Evolutionary conservation across 2,797 vertebrate species (phyloP).

Genomic region (Crocodylus rhombifer): DNA sequence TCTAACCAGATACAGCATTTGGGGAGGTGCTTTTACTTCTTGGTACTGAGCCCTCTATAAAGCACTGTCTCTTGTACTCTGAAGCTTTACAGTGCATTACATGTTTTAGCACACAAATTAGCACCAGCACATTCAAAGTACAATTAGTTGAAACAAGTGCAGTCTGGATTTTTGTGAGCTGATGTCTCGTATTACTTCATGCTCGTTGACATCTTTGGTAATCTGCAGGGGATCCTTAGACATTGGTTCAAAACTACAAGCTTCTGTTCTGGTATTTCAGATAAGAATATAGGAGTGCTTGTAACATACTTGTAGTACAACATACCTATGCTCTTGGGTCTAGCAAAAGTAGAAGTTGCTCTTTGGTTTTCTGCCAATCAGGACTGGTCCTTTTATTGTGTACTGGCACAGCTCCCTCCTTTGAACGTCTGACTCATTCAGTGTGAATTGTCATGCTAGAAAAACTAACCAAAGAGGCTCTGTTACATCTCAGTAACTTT

Average conservation of each 20-base stretch:
- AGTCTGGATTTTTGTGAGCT: neutral
- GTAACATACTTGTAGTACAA: neutral
- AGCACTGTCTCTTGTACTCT: rapidly evolving
- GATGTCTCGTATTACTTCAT: neutral
- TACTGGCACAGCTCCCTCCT: neutral
- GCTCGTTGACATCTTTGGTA: neutral
- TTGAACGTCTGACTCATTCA: neutral
- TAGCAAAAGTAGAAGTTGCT: neutral
- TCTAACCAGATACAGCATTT: too few species aligned
- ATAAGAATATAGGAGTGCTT: neutral
- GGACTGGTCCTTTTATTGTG: neutral
- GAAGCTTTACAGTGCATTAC: rapidly evolving
- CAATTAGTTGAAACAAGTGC: neutral
- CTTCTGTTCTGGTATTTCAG: too few species aligned
- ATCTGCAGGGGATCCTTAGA: rapidly evolving
- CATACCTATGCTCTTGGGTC: neutral
- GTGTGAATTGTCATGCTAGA: neutral
- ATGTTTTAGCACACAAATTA: rapidly evolving
- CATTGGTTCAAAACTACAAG: neutral
- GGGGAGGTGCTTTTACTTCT: neutral
- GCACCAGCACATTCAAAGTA: neutral
- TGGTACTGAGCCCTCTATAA: neutral
- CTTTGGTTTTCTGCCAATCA: neutral
- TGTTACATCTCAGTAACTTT: neutral
- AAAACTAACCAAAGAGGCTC: neutral